These are phyloP conservation scores for Ameiurus melas DNA, from an alignment of 2,113 vertebrate genomes.

Conservation along the genomic window DNA sequence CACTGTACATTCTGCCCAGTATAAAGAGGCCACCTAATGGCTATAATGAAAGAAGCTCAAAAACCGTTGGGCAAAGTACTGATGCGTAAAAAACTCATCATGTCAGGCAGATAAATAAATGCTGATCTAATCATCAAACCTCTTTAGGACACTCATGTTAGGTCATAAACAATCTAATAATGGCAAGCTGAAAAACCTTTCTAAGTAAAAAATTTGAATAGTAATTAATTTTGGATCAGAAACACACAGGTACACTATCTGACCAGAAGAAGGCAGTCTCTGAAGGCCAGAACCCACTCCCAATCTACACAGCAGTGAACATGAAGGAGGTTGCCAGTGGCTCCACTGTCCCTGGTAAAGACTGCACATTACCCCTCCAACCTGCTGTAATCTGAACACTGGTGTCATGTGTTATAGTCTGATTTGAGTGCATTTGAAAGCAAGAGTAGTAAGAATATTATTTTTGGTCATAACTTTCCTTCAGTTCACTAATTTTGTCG, in stretches of 20 bases:
- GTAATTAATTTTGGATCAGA: conserved; percentile 59
- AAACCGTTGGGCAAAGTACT: too few relatives aligned
- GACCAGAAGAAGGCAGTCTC: conserved; percentile 77
- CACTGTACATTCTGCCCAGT: too few relatives aligned
- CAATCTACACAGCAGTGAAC: conserved; percentile 84
- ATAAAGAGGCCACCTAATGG: too few relatives aligned
- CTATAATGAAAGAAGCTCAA: too few relatives aligned
- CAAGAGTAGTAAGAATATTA: conserved; percentile 69
- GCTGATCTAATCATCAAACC: too few relatives aligned
- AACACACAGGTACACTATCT: conserved; percentile 70
- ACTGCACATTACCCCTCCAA: neutral
- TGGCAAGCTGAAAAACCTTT: too few relatives aligned
- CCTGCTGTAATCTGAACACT: neutral
- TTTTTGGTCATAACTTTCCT: neutral
- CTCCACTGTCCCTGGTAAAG: conserved; percentile 46
- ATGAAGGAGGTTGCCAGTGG: conserved; percentile 73
- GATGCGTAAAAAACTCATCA: too few relatives aligned
- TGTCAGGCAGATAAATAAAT: too few relatives aligned
- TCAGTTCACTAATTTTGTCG: neutral
- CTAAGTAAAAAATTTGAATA: neutral
- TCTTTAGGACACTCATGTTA: too few relatives aligned
- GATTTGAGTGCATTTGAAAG: neutral
- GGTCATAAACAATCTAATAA: too few relatives aligned
- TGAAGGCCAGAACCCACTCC: conserved; percentile 82
- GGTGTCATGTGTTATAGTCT: neutral